These are phyloP conservation scores for Mythimna pallens DNA, from an alignment of 2,888 invertebrate species.

Conservation along the genomic window DNA sequence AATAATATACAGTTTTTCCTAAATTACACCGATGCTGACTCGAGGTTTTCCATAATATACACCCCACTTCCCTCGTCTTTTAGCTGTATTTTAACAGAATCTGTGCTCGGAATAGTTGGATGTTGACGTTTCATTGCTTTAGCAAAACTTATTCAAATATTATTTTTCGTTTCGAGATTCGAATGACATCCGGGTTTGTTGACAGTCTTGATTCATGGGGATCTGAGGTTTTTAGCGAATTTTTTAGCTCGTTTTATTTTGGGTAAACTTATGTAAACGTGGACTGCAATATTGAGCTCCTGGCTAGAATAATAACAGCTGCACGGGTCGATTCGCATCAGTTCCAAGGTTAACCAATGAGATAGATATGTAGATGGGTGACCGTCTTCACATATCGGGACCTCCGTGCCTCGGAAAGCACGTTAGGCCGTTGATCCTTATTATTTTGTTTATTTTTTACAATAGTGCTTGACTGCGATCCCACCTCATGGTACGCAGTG, in stretches of 20 bases:
- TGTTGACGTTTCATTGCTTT: slow-evolving; percentile 41
- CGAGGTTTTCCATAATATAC: background rate
- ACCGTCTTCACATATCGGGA: too few relatives aligned
- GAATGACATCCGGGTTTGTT: slow-evolving; percentile 49
- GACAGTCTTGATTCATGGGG: slow-evolving; percentile 23
- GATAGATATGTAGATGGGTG: too few relatives aligned
- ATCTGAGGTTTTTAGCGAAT: slow-evolving; percentile 17
- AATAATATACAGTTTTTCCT: slow-evolving; percentile 6
- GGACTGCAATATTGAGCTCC: slow-evolving; percentile 4
- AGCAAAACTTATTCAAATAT: slow-evolving; percentile 51
- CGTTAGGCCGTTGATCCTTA: too few relatives aligned
- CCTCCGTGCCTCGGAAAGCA: too few relatives aligned
- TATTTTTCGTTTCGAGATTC: slow-evolving; percentile 53
- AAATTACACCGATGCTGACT: slow-evolving; percentile 20
- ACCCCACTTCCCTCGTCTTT: slow-evolving; percentile 12
- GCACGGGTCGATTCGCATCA: too few relatives aligned
- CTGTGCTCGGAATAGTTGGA: slow-evolving; percentile 21
- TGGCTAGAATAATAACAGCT: too few relatives aligned
- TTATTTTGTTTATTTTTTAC: too few relatives aligned
- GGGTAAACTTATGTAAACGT: slow-evolving; percentile 5
- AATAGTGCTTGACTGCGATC: too few relatives aligned
- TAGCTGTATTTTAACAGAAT: slow-evolving; percentile 27
- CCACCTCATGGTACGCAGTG: too few relatives aligned
- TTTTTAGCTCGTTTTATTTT: slow-evolving; percentile 33
- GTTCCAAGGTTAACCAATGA: too few relatives aligned